A percentile compares a stretch with the other conserved stretches of the same genome.
phyloP scores from a whole-genome alignment of 2,888 invertebrate genomes.

The Drosophila emarginata region DNA sequence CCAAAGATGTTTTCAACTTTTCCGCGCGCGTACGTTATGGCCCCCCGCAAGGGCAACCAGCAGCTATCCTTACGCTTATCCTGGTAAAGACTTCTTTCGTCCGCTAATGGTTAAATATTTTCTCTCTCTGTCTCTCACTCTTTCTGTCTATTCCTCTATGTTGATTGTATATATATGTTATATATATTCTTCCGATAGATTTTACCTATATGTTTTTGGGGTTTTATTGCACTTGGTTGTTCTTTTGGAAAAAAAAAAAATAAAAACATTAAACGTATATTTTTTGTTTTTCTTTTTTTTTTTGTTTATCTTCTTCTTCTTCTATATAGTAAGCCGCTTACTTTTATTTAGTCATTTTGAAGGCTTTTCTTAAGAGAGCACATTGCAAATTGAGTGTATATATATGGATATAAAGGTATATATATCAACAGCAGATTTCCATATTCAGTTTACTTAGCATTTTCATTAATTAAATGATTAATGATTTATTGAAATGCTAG shows the following conservation, averaged over 20 bases:
- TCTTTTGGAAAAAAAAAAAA: not conserved
- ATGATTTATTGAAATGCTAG: not conserved
- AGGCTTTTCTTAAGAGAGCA: conserved; percentile 21
- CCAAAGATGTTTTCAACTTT: conserved; percentile 63
- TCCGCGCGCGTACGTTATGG: conserved; percentile 41
- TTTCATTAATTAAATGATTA: conserved; percentile 1
- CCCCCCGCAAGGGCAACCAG: conserved; percentile 62
- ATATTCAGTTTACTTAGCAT: not conserved
- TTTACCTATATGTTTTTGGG: not conserved
- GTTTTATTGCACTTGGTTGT: not conserved
- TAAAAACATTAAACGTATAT: not conserved
- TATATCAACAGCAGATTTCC: not conserved
- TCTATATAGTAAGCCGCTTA: not conserved
- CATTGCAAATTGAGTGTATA: not conserved
- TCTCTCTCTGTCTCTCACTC: conserved; percentile 2
- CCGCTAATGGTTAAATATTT: not conserved
- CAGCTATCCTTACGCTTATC: conserved; percentile 22
- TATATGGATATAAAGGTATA: not conserved
- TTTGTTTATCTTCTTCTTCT: too few species aligned
- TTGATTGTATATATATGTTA: not conserved
- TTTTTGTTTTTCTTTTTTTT: not conserved
- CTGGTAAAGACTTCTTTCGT: not conserved
- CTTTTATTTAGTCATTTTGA: conserved; percentile 18
- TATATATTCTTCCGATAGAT: not conserved
- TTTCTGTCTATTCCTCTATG: not conserved